Base-by-base conservation (phyloP, 2,113 vertebrate genomes). In the Antidorcas marsupialis region DNA sequence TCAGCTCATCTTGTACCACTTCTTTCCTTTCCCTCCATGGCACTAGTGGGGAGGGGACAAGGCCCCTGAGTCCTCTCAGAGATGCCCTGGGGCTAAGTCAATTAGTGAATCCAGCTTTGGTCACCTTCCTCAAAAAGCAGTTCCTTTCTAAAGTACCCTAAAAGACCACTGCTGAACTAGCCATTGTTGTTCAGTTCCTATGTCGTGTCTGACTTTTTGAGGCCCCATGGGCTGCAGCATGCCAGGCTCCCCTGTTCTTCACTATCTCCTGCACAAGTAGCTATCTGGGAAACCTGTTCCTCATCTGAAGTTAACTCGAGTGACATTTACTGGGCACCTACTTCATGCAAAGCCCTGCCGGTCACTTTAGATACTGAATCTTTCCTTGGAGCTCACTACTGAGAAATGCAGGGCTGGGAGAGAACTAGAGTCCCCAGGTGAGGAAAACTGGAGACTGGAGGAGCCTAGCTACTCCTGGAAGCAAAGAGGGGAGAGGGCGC, bases 81-180 rank as follows among this genome's bases (percentile, higher is more conserved):
- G 83, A 53, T 17, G 27, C 60, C 53, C 10, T n/a, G 33, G 33
- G 23, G 47, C 30, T 36, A 30, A 82, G 62, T 8, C 52, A 5
- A 23, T 9, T 12, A 5, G 27, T 13, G 36, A 55, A 33, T 39
- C 67, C 43, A 59, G 43, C 45, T 84, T 39, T 55, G 64, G 14
- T 33, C 39, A 50, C 52, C n/a, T 91, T 85, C 78, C 78, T 89
- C n/a, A 50, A 76, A 94, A 92, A 87, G 43, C 2, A 57, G 23
- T 36, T 78, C 39, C 52, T 62, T 74, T 81, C 36, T 39, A 28
- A 90, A 62, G 33, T 43, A 74, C 4, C 16, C 2, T 27, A 74
- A 43, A 8, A n/a, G n/a, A 21, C 30, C 74, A 57, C 14, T 52
- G 79, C 52, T 81, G 43, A 79, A 62, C 55, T 16, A 43, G 33